A percentile compares a stretch with the other conserved stretches of the same genome.
phyloP scores from a whole-genome alignment of 2,113 vertebrate species.

The Tachysurus vachellii region DNA sequence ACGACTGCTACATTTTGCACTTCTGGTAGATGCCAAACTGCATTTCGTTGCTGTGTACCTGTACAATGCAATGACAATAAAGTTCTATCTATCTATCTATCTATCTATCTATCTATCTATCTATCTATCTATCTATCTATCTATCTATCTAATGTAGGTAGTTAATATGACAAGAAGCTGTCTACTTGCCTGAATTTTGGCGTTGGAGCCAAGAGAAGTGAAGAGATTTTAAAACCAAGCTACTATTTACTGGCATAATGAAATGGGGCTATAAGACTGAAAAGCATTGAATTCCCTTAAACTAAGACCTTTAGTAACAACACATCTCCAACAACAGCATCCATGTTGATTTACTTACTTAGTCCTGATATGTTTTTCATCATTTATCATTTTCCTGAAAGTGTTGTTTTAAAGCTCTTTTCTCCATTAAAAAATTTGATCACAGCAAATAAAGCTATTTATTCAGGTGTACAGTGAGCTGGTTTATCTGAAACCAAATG shows the following conservation, averaged over 20 bases:
- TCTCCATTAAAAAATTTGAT: not conserved
- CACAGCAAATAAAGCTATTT: not conserved
- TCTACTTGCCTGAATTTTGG: not conserved
- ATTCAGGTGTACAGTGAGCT: not conserved
- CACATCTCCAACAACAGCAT: not conserved
- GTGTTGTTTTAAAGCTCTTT: not conserved
- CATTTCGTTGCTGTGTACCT: too few species aligned
- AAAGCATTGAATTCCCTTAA: not conserved
- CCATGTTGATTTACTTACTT: not conserved
- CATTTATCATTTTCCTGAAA: not conserved
- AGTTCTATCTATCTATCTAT: too few species aligned
- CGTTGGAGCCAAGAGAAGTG: not conserved
- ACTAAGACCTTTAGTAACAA: not conserved
- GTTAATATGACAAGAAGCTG: not conserved
- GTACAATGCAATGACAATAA: too few species aligned
- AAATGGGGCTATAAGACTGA: not conserved
- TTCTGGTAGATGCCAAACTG: too few species aligned
- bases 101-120: too few species aligned
- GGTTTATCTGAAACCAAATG: not conserved
- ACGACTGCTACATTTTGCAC: too few species aligned
- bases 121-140: too few species aligned
- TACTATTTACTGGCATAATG: not conserved
- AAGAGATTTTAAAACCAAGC: not conserved
- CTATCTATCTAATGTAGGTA: too few species aligned
- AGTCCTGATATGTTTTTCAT: not conserved